Conservation (phyloP, 1,140 invertebrate genomes). For the Schlechtendalia chinensis region DNA sequence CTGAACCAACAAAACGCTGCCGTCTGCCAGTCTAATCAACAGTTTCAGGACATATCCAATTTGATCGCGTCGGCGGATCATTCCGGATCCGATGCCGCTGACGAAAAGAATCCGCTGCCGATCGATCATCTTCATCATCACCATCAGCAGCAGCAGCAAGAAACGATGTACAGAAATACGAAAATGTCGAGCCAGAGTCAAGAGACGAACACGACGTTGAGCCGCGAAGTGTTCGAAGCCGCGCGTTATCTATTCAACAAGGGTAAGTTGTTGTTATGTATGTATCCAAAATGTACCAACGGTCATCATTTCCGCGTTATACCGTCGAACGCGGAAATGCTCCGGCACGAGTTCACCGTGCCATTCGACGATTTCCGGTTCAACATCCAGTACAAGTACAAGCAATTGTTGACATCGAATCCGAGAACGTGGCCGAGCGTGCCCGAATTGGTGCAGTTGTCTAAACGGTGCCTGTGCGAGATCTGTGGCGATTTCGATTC, state of each 20-base stretch:
- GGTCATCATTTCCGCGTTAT: slow-evolving; percentile 28
- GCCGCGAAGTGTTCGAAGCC: slow-evolving; percentile 13
- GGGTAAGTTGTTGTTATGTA: slow-evolving; percentile 45
- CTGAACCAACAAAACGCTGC: not conserved
- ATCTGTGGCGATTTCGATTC: slow-evolving; percentile 43
- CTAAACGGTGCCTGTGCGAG: slow-evolving; percentile 25
- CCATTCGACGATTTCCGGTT: slow-evolving; percentile 38
- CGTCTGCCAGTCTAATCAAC: slow-evolving; percentile 10
- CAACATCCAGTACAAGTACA: slow-evolving; percentile 41
- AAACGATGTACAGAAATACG: slow-evolving; percentile 14
- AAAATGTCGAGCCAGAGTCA: not conserved
- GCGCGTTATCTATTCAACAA: not conserved
- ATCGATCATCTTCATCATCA: too few relatives aligned
- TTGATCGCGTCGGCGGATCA: not conserved
- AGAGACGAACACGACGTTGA: not conserved
- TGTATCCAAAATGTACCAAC: slow-evolving; percentile 28
- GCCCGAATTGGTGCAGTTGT: slow-evolving; percentile 23
- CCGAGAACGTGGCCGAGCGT: slow-evolving; percentile 29
- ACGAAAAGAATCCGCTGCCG: not conserved
- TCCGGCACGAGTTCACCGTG: slow-evolving; percentile 39
- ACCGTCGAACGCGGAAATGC: slow-evolving; percentile 8
- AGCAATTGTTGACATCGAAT: slow-evolving; percentile 30
- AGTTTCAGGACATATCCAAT: slow-evolving; percentile 38
- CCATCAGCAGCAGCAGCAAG: not conserved
- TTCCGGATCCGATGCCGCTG: slow-evolving; percentile 17